Conservation (phyloP, 1,140 invertebrate species). For the Heliconius eleuchia region DNA sequence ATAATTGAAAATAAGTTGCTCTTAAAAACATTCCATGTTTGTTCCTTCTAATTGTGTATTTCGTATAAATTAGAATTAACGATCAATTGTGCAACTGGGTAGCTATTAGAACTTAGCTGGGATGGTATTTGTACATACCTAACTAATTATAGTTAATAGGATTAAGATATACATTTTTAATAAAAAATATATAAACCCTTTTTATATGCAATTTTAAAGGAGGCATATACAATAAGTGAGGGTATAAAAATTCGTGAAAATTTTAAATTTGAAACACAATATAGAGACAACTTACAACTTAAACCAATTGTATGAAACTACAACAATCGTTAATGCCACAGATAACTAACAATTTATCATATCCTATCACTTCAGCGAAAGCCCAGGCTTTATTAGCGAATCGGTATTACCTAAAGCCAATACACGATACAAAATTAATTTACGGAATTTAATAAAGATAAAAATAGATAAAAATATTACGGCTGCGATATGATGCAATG, state of each 20-base stretch:
- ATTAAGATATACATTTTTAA: background rate
- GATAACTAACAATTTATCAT: background rate
- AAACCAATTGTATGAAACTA: background rate
- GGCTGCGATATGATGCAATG: background rate
- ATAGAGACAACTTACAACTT: no score
- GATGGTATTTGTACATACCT: background rate
- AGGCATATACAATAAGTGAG: no score
- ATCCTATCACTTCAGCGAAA: background rate
- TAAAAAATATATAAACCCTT: background rate
- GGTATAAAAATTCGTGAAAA: no score
- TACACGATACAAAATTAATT: constrained; percentile 2
- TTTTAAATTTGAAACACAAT: no score
- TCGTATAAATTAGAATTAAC: no score
- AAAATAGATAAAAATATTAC: background rate
- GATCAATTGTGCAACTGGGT: no score
- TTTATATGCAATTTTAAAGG: no score
- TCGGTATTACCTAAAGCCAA: background rate
- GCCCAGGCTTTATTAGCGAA: background rate
- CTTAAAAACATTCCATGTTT: no score
- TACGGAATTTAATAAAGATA: constrained; percentile 4
- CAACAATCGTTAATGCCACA: background rate
- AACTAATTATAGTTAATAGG: background rate
- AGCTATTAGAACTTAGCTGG: background rate
- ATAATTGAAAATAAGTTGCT: no score
- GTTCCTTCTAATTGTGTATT: no score